A percentile compares a stretch with the other conserved stretches of the same genome.
These are phyloP conservation scores for Trematomus loennbergii DNA, from an alignment of 2,113 vertebrate species.

Conservation along the genomic window DNA sequence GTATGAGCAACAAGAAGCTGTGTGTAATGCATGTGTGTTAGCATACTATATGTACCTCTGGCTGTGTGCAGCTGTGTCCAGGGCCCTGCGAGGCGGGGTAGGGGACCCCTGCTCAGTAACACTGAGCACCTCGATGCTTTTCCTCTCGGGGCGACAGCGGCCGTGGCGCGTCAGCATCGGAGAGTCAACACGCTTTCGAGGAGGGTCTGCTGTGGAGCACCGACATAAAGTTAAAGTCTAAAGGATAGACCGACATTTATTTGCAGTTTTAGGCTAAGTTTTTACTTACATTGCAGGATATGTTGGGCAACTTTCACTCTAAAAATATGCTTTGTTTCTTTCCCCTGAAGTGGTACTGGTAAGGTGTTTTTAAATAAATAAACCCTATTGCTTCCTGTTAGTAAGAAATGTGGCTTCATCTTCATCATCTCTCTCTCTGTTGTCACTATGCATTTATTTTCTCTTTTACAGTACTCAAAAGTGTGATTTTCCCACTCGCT, in stretches of 20 bases:
- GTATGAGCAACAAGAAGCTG: not conserved
- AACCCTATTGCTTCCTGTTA: not conserved
- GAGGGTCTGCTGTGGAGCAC: slow-evolving; percentile 84
- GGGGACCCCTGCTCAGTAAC: slow-evolving; percentile 93
- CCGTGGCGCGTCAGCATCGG: slow-evolving; percentile 93
- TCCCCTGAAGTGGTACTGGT: not conserved
- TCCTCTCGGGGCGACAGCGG: slow-evolving; percentile 91
- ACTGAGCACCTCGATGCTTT: slow-evolving; percentile 93
- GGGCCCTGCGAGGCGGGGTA: slow-evolving; percentile 89
- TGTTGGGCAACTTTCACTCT: not conserved
- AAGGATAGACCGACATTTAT: not conserved
- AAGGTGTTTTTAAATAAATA: not conserved
- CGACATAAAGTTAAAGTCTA: not conserved
- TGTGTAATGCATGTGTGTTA: not conserved
- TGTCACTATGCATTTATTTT: slow-evolving; percentile 32
- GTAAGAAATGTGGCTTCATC: not conserved
- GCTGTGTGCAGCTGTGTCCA: slow-evolving; percentile 93
- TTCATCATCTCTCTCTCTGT: not conserved
- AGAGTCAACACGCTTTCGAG: slow-evolving; percentile 92
- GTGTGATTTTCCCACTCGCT: slow-evolving; percentile 27
- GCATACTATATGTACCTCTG: slow-evolving; percentile 85
- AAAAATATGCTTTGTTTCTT: not conserved
- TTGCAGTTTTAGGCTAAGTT: not conserved
- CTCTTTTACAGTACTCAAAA: slow-evolving; percentile 18
- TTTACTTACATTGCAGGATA: not conserved